These are phyloP conservation scores for Melieria picta DNA, from an alignment of 2,888 invertebrate species.

Conservation along the genomic window DNA sequence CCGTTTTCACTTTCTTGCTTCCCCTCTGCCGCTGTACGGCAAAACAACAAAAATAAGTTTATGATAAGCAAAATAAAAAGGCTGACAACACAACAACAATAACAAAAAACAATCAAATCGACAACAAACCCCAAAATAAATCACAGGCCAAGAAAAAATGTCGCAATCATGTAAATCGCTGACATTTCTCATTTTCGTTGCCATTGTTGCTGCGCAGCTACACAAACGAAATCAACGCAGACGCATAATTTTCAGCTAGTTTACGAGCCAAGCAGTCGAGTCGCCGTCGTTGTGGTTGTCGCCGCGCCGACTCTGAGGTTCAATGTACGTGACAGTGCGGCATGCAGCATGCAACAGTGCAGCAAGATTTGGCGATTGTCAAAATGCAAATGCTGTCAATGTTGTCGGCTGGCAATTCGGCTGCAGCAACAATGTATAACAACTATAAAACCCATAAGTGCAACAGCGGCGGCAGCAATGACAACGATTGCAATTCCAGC, in stretches of 20 bases:
- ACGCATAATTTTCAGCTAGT: slow-evolving; percentile 24
- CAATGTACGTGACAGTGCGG: no score
- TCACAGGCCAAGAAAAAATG: slow-evolving; percentile 11
- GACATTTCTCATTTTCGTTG: slow-evolving; percentile 25
- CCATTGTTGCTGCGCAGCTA: slow-evolving; percentile 1
- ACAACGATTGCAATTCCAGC: no score
- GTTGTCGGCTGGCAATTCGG: no score
- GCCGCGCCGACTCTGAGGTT: no score
- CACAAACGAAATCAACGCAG: slow-evolving; percentile 20
- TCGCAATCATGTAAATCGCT: slow-evolving; percentile 27
- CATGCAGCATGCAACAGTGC: no score
- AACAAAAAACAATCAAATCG: not conserved
- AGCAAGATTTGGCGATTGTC: no score
- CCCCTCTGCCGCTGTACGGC: not conserved
- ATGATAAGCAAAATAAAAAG: not conserved
- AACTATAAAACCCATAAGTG: no score
- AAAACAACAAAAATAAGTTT: slow-evolving; percentile 16
- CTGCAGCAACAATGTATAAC: no score
- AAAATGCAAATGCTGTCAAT: no score
- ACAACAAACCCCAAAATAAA: not conserved
- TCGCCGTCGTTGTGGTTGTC: no score
- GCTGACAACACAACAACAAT: no score
- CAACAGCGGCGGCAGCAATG: no score
- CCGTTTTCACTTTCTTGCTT: slow-evolving; percentile 30
- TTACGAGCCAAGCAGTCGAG: not conserved